Conservation (phyloP, 1,140 invertebrate species). For the Neotoxoptera formosana region DNA sequence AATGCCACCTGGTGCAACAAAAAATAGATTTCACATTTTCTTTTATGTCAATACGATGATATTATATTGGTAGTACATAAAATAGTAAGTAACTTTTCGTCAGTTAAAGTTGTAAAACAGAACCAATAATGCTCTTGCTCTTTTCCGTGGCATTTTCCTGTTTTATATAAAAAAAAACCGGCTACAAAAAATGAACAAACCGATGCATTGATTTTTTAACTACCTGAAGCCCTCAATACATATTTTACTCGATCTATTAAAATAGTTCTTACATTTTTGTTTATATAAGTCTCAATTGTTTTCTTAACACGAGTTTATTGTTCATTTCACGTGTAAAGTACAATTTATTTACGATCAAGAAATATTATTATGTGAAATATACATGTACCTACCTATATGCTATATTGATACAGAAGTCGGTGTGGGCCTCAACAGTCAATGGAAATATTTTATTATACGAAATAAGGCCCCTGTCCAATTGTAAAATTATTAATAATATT, state of each 20-base stretch:
- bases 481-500: background rate
- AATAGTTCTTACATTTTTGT: background rate
- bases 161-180: background rate
- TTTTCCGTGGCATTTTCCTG: no score
- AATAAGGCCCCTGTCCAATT: fast-evolving
- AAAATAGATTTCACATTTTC: background rate
- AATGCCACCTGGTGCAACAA: background rate
- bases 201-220: background rate
- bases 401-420: background rate
- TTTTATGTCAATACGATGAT: background rate
- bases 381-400: no score
- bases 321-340: no score
- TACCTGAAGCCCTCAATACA: background rate
- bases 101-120: background rate
- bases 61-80: background rate
- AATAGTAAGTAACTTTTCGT: background rate
- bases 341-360: background rate
- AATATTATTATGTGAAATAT: background rate
- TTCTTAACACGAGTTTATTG: no score
- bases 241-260: background rate
- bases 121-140: background rate
- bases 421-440: background rate
- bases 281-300: background rate
- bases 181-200: background rate
- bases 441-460: background rate